Base-by-base conservation (phyloP, 2,113 vertebrate genomes). In the Anthoscopus minutus region DNA sequence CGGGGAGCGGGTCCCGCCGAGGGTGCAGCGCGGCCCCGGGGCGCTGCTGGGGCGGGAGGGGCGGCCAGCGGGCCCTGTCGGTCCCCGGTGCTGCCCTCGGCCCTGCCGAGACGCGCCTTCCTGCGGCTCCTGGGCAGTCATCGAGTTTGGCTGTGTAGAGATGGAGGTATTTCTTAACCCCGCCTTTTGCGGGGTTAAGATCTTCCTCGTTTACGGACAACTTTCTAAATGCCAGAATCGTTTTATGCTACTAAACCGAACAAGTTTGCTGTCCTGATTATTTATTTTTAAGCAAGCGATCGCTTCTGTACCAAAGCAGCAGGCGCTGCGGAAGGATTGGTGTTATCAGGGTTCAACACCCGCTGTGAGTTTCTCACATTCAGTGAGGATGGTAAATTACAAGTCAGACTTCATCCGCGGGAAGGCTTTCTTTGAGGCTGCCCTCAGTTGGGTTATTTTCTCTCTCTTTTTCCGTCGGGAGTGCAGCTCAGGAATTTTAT, bases 141-240 rank as follows among this genome's bases (percentile, higher is more conserved):
- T 1, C 3, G 72, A 11, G 42, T 22, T 57, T 11, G 24, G 1
- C 48, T 6, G 12, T 7, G 20, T 16, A 2, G n/a, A 2, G 23
- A 1, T 13, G 38, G 51, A 35, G 15, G 15, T 17, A 2, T 22
- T 33, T 38, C 23, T 71, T 10, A 81, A 14, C 27, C 11, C 16
- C 30, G 27, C 13, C 19, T 42, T 57, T 38, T 24, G 6, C 40
- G 37, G 27, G 3, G n/a, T n/a, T n/a, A n/a, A n/a, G n/a, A n/a
- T 42, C 18, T 47, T 54, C 21, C 37, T 35, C 30, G 1, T 53
- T 47, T 21, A 13, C 15, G 42, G 48, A 27, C 35, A 8, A 4
- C 10, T 31, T 5, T 31, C 11, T 8, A 8, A 66, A 22, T 6
- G 11, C 10, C 19, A 4, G 30, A 27, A 6, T 53, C 5, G 7